These are phyloP conservation scores for Penaeus monodon DNA, from an alignment of 2,888 invertebrate species.

Conservation along the genomic window DNA sequence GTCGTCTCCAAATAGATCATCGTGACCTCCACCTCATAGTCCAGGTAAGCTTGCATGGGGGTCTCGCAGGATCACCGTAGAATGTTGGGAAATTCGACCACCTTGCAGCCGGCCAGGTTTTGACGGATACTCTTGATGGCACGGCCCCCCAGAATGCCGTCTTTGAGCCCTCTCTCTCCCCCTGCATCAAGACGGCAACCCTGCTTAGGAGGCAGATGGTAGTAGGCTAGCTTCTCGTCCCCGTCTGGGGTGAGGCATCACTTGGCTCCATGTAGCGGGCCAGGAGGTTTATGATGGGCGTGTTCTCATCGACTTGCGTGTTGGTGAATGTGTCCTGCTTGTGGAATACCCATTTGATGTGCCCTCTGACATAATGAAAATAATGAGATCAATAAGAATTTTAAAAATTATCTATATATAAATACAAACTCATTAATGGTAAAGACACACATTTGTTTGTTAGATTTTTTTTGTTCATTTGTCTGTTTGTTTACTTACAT, in stretches of 20 bases:
- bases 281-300: too few relatives aligned
- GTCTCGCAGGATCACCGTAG: slow-evolving; percentile 77
- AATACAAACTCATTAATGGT: too few relatives aligned
- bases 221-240: slow-evolving; percentile 50
- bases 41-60: slow-evolving; percentile 72
- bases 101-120: slow-evolving; percentile 73
- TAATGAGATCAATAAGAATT: too few relatives aligned
- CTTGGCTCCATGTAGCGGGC: slow-evolving; percentile 33
- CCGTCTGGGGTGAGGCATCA: slow-evolving; percentile 30
- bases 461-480: too few relatives aligned
- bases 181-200: slow-evolving; percentile 37
- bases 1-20: slow-evolving; percentile 23
- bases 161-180: not conserved
- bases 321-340: too few relatives aligned
- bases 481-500: too few relatives aligned
- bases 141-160: slow-evolving; percentile 33
- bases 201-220: slow-evolving; percentile 58
- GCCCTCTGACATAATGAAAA: too few relatives aligned
- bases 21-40: slow-evolving; percentile 40
- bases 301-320: too few relatives aligned
- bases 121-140: slow-evolving; percentile 26
- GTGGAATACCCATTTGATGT: too few relatives aligned
- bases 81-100: slow-evolving; percentile 87
- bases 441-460: too few relatives aligned
- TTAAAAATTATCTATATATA: too few relatives aligned